Percentiles rank a stretch among this genome's conserved stretches.
These are phyloP conservation scores for Bicyclus anynana DNA, from an alignment of 1,140 invertebrate species.

Conservation along the genomic window DNA sequence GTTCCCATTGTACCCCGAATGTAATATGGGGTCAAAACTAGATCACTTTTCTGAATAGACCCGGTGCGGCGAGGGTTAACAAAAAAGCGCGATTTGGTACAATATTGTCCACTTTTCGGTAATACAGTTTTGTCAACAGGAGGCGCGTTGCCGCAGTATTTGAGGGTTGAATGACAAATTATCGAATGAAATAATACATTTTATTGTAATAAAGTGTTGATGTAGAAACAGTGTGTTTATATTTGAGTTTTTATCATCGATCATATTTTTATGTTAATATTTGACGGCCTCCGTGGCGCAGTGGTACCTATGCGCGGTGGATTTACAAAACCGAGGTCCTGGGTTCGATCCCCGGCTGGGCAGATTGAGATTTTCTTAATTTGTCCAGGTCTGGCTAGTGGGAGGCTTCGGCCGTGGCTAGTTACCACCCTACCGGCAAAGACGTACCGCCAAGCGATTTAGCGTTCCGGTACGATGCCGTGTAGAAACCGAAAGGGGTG, in stretches of 20 bases:
- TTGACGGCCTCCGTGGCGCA: no score
- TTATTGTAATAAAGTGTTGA: slow-evolving; percentile 35
- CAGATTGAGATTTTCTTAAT: no score
- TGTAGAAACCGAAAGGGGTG: no score
- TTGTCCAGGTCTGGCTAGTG: no score
- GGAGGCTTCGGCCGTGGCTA: no score
- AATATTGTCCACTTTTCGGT: slow-evolving; percentile 75
- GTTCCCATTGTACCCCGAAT: slow-evolving; percentile 53
- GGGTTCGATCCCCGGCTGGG: no score
- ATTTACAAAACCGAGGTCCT: no score
- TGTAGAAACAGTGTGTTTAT: slow-evolving; percentile 14
- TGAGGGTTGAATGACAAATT: slow-evolving; percentile 68
- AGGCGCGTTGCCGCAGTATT: slow-evolving; percentile 47
- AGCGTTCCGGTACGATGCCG: no score
- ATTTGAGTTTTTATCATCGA: slow-evolving; percentile 47
- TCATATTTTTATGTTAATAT: no score
- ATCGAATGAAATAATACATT: slow-evolving; percentile 54
- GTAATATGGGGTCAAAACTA: slow-evolving; percentile 64
- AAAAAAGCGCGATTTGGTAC: slow-evolving; percentile 58
- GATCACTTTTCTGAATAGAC: slow-evolving; percentile 50
- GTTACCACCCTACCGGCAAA: no score
- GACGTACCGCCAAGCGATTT: no score
- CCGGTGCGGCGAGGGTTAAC: slow-evolving; percentile 47
- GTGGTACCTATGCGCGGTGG: no score
- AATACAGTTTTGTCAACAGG: slow-evolving; percentile 74